phyloP scores from a whole-genome alignment of 1,140 invertebrate genomes.

The Temnothorax longispinosus region DNA sequence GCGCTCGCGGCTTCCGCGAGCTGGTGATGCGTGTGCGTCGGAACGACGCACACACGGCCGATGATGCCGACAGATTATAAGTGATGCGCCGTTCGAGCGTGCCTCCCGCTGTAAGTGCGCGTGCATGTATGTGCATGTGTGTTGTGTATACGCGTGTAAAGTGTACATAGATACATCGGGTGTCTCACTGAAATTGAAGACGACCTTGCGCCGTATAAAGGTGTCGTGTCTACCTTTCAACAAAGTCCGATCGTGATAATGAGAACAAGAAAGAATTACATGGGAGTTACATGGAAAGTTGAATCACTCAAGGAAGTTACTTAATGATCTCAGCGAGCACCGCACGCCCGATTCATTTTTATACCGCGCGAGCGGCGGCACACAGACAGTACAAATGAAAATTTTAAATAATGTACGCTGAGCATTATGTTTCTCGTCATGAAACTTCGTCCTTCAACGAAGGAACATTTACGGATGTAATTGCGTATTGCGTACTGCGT shows the following conservation, averaged over 20 bases:
- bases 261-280: slow-evolving; percentile 10
- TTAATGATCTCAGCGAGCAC: not conserved
- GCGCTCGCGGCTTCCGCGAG: slow-evolving; percentile 48
- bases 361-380: not conserved
- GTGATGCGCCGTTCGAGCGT: slow-evolving; percentile 33
- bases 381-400: not conserved
- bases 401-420: not conserved
- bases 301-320: slow-evolving; percentile 46
- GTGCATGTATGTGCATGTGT: not conserved
- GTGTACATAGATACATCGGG: slow-evolving; percentile 17
- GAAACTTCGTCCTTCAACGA: not conserved
- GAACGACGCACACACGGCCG: slow-evolving; percentile 21
- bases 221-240: slow-evolving; percentile 7
- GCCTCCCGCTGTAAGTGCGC: slow-evolving; percentile 13
- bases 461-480: not conserved
- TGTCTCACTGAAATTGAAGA: slow-evolving; percentile 47
- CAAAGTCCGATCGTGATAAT: slow-evolving; percentile 20
- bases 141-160: not conserved
- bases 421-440: not conserved
- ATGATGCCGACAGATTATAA: slow-evolving; percentile 66
- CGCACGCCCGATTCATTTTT: not conserved
- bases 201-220: slow-evolving; percentile 48
- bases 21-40: slow-evolving; percentile 27
- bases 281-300: not conserved
- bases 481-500: not conserved